These are phyloP conservation scores for Volucella inflata DNA, from an alignment of 2,888 invertebrate species.

Conservation along the genomic window DNA sequence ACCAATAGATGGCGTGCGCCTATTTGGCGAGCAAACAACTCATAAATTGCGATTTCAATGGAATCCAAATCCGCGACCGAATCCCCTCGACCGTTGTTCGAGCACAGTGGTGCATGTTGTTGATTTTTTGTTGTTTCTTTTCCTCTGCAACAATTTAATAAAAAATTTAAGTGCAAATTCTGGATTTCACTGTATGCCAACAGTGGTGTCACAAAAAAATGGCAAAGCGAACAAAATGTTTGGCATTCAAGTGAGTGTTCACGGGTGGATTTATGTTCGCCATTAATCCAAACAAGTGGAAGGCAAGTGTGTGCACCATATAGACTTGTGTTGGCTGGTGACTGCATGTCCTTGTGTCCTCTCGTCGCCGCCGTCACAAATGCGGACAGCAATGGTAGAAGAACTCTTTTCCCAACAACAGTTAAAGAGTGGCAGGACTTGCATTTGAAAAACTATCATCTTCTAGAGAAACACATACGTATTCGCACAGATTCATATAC, in stretches of 20 bases:
- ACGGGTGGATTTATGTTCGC: slow-evolving; percentile 58
- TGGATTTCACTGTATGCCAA: too few relatives aligned
- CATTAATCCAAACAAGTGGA: slow-evolving; percentile 53
- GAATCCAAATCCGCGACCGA: too few relatives aligned
- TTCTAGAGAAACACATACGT: slow-evolving; percentile 3
- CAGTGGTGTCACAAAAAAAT: too few relatives aligned
- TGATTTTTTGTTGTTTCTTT: too few relatives aligned
- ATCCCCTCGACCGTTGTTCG: too few relatives aligned
- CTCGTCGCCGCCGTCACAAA: slow-evolving; percentile 14
- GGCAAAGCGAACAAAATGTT: background rate
- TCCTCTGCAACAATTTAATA: too few relatives aligned
- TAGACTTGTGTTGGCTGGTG: background rate
- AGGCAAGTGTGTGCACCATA: background rate
- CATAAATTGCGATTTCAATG: too few relatives aligned
- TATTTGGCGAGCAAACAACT: too few relatives aligned
- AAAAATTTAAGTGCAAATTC: too few relatives aligned
- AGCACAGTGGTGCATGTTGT: too few relatives aligned
- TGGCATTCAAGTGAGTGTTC: slow-evolving; percentile 58
- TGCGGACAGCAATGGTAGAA: background rate
- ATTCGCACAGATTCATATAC: slow-evolving; percentile 1
- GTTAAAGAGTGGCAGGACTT: slow-evolving; percentile 13
- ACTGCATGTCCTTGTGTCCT: slow-evolving; percentile 20
- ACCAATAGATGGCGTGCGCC: too few relatives aligned
- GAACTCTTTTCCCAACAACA: background rate
- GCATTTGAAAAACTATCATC: slow-evolving; percentile 69